Base-by-base conservation (phyloP, 2,113 vertebrate genomes). In the Typhlomys cinereus region DNA sequence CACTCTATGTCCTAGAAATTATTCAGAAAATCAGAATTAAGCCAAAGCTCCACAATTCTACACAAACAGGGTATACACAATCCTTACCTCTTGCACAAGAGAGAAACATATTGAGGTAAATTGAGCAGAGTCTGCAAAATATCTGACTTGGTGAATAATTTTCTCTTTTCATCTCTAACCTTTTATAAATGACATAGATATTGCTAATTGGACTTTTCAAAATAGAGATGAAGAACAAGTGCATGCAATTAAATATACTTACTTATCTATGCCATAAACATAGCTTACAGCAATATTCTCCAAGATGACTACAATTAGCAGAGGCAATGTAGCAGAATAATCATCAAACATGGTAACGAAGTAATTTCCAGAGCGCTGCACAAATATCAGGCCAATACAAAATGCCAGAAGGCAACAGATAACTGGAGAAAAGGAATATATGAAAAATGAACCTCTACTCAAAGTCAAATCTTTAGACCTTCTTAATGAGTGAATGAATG, bases 311-410 rank as follows among this genome's bases (percentile, higher is more conserved):
- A 99, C 98, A 31, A 99, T 98, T 85, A 99, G 98, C 92, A 99
- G 97, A 20, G 99, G 99, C 93, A 99, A 87, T 4, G 99, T 99
- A 75, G 99, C 99, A 41, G 99, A 99, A 97, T 99, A 99, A 97
- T 99, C 99, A 95, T 99, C 99, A 94, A 99, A 99, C 99, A 99
- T 99, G 0, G 98, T 98, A 95, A 99, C 99, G 82, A 98, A 99
- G 97, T 99, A 99, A 98, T 99, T 99, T 96, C 99, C 99, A 93
- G 99, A 99, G 79, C 98, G 98, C 91, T 99, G 99, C 71, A 99
- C 99, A 90, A 99, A 99, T 81, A 99, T 97, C 85, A 99, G 98
- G 48, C 99, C 99, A 87, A 99, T 98, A 96, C 96, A 97, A 97
- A 99, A 99, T 67, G 99, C 99, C 93, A 99, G 70, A 93, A 98